Base-by-base conservation (phyloP, 2,113 vertebrate genomes). In the Mionectes macconnelli region DNA sequence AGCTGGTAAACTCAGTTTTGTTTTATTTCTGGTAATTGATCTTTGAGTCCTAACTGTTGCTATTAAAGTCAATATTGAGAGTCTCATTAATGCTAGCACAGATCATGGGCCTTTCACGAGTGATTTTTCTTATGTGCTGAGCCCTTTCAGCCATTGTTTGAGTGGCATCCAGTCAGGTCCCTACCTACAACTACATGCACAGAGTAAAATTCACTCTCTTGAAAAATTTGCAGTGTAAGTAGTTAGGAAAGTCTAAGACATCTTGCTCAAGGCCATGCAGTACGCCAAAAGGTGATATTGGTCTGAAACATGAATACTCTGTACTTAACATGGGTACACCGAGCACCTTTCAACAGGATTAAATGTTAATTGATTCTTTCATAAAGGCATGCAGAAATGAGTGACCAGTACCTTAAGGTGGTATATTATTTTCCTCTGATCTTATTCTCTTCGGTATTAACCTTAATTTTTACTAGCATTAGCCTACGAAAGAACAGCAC, bases 71-170 rank as follows among this genome's bases (percentile, higher is more conserved):
- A 57, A 1, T 80, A 30, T 3, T 81, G 72, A 83, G 89, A 44
- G 35, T 78, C 18, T 6, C n/a, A 42, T 40, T 79, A 74, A n/a
- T 47, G 50, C 14, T 11, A 45, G 20, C 39, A 53, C 3, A 63
- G 56, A 27, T 72, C 45, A 35, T 27, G 62, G 4, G 8, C 53
- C 30, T 86, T 82, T 55, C 18, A 49, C 37, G 22, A 25, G 7
- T 0, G 0, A 57, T 93, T 16, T 16, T 23, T 74, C 10, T 59
- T 45, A 8, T 0, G 0, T 44, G 68, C 33, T 79, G 28, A 95
- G 47, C 30, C 28, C 33, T 75, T 68, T 25, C n/a, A 87, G 1
- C 17, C 1, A 1, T 5, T 79, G 23, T 49, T 52, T 28, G 16
- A 40, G 52, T 11, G 22, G 37, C 45, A 70, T 73, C 40, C 45